A percentile compares a stretch with the other conserved stretches of the same genome.
phyloP scores from a whole-genome alignment of 2,888 invertebrate genomes.

The Lepidocyrtinus sp. region DNA sequence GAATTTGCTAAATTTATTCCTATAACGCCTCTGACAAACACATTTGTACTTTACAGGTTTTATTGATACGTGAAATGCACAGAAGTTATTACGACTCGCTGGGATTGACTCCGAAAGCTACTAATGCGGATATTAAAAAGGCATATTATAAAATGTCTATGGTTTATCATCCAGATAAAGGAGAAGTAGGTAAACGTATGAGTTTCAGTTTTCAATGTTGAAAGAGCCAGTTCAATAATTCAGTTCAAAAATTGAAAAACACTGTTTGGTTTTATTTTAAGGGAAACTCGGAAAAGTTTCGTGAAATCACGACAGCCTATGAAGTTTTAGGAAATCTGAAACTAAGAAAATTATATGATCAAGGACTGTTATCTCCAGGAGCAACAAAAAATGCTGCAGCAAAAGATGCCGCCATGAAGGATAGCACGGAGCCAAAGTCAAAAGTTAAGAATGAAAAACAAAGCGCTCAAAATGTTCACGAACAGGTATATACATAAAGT shows the following conservation, averaged over 20 bases:
- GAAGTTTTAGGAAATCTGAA: constrained; percentile 84
- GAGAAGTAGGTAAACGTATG: constrained; percentile 72
- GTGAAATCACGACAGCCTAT: constrained; percentile 87
- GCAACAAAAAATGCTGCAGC: constrained; percentile 21
- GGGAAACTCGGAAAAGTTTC: constrained; percentile 77
- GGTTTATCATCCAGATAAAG: constrained; percentile 89
- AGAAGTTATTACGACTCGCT: constrained; percentile 79
- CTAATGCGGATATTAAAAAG: constrained; percentile 86
- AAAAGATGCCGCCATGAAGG: not conserved
- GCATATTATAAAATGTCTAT: constrained; percentile 92
- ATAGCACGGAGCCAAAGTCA: not conserved
- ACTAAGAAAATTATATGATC: constrained; percentile 85
- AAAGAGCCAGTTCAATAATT: constrained; percentile 7
- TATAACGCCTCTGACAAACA: not conserved
- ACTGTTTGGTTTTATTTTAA: constrained; percentile 23
- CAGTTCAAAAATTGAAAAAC: not conserved
- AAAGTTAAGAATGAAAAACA: too few species aligned
- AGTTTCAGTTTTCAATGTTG: too few species aligned
- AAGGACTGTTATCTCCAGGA: constrained; percentile 74
- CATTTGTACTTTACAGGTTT: constrained; percentile 15
- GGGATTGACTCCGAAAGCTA: constrained; percentile 81
- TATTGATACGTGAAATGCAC: constrained; percentile 37
- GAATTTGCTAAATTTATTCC: not conserved
- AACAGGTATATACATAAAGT: too few species aligned
- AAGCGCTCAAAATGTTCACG: not conserved